Evolutionary conservation across 2,113 vertebrate species (phyloP), one percentile per base, ranked within the genome.

Genomic region (Centropristis striata): DNA sequence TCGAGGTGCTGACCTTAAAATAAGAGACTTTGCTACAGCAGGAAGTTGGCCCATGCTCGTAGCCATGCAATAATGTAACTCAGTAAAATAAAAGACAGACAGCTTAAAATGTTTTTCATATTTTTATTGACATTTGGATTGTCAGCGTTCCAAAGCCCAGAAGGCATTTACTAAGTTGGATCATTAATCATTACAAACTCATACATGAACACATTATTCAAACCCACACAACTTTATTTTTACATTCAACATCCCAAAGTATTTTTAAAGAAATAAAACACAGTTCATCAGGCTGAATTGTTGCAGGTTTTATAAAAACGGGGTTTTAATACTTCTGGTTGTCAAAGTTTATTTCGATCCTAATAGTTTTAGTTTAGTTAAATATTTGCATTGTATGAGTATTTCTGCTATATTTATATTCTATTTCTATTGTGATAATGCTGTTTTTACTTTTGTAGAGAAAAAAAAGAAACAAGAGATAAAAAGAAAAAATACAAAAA

Each of bases 121-220:
- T 71, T 51, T 50, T 36, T 81, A 77, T 85, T 77, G 83, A 69
- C 73, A 2, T 69, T 72, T 49, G 47, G n/a, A 76, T 85, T 69
- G 68, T 58, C 36, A 57, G 47, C 10, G 3, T 50, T 76, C 67
- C 83, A 85, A 80, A 77, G 41, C 47, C 67, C 6, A 3, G 42
- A 12, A 55, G 83, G 47, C 72, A 28, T 72, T 63, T 16, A 46
- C n/a, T 46, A 21, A 73, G 61, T 64, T 21, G 28, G 37, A 55
- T 83, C 60, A 77, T 76, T 68, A 59, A 77, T 77, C 63, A 70
- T 70, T 66, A 61, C 53, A 67, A 75, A 66, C 64, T 80, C 25
- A 60, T 21, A 32, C 63, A 46, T 67, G 49, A 71, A 44, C 27
- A 42, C 63, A 28, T 60, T 21, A 44, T 27, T 63, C 42, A 82